A percentile compares a stretch with the other conserved stretches of the same genome.
Conservation (phyloP, 2,797 vertebrate species). For the Sparus aurata region DNA sequence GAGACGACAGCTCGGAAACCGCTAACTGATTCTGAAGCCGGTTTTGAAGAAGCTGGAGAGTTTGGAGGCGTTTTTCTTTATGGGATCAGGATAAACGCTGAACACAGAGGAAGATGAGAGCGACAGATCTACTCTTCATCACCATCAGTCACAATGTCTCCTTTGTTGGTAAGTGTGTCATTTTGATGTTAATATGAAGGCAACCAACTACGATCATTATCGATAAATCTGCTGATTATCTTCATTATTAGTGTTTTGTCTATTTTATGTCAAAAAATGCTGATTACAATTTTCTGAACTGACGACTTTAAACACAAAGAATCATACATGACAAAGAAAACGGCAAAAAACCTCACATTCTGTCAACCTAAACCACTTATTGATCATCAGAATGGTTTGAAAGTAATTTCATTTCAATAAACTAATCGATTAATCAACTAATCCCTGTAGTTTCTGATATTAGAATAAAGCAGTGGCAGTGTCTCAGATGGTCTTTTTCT, state of each 20-base stretch:
- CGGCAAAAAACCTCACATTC: too few species aligned
- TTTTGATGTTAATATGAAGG: neutral
- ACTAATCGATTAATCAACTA: too few species aligned
- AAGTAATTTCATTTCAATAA: too few species aligned
- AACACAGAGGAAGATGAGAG: constrained; percentile 79
- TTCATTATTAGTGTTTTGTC: too few species aligned
- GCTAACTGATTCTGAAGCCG: neutral
- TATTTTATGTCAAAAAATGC: too few species aligned
- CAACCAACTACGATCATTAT: too few species aligned
- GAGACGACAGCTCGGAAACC: neutral
- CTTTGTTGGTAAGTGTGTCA: constrained; percentile 84
- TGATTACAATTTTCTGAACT: too few species aligned
- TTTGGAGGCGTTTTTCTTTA: neutral
- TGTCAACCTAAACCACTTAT: too few species aligned
- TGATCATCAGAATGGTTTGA: too few species aligned
- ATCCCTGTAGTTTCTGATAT: neutral
- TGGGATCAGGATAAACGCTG: neutral
- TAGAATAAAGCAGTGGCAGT: neutral
- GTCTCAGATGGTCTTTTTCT: neutral
- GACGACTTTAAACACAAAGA: too few species aligned
- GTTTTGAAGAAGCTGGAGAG: neutral
- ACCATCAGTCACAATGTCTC: constrained; percentile 89
- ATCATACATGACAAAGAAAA: too few species aligned
- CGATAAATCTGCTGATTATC: too few species aligned
- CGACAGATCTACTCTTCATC: constrained; percentile 84